phyloP scores from a whole-genome alignment of 2,113 vertebrate genomes.

The Strix uralensis region DNA sequence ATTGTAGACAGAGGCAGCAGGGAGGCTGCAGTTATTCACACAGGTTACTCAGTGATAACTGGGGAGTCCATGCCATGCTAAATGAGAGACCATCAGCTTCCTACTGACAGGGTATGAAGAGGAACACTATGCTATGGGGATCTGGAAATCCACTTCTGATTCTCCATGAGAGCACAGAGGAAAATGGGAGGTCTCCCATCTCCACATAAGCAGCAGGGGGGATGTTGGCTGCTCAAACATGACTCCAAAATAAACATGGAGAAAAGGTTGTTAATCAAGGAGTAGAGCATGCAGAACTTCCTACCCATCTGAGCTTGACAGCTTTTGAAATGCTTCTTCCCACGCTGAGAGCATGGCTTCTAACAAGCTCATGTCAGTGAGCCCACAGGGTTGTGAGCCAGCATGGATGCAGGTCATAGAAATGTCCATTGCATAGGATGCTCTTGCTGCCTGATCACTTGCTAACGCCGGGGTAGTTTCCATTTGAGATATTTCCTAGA shows the following conservation, averaged over 20 bases:
- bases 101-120: background rate
- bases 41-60: background rate
- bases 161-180: background rate
- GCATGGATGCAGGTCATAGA: background rate
- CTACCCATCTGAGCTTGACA: background rate
- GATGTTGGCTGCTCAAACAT: fast-evolving
- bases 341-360: background rate
- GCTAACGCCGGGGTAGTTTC: background rate
- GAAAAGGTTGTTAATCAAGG: background rate
- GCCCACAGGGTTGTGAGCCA: background rate
- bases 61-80: background rate
- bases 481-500: background rate
- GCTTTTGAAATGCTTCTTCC: background rate
- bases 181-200: background rate
- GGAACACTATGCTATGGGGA: background rate
- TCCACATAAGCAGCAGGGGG: fast-evolving
- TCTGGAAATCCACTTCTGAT: background rate
- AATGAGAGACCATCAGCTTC: background rate
- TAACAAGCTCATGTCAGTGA: background rate
- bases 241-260: background rate
- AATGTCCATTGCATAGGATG: background rate
- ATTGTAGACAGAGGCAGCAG: background rate
- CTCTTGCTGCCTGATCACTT: background rate
- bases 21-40: background rate
- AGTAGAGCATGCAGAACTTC: background rate